These are phyloP conservation scores for Nasua narica DNA, from an alignment of 2,797 vertebrate species.

Conservation along the genomic window DNA sequence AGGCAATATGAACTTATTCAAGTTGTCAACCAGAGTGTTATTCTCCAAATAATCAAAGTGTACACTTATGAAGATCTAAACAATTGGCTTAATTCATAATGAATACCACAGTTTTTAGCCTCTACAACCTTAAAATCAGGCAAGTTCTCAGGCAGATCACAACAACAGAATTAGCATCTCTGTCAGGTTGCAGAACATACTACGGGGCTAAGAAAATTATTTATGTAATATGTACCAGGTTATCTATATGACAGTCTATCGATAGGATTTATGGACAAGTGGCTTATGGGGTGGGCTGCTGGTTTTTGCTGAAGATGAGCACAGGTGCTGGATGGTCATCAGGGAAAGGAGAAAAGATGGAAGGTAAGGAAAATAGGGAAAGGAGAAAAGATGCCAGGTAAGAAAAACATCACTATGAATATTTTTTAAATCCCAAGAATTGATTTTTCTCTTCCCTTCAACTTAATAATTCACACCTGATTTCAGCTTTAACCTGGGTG, in stretches of 20 bases:
- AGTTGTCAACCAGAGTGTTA: neutral
- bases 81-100: constrained; percentile 18
- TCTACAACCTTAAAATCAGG: constrained; percentile 23
- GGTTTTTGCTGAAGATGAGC: constrained; percentile 14
- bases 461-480: constrained; percentile 43
- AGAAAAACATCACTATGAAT: neutral
- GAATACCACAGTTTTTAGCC: neutral
- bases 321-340: neutral
- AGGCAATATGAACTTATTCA: constrained; percentile 10
- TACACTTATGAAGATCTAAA: neutral
- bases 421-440: neutral
- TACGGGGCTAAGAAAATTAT: neutral
- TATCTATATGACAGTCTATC: neutral
- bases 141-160: constrained; percentile 2
- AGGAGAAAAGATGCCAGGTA: neutral
- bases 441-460: neutral
- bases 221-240: constrained; percentile 7
- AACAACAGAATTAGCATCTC: neutral
- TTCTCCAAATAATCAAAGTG: neutral
- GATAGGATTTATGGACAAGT: neutral
- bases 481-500: constrained; percentile 50
- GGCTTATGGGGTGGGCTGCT: neutral
- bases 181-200: neutral
- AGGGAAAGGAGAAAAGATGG: neutral
- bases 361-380: neutral